A percentile compares a stretch with the other conserved stretches of the same genome.
Conservation (phyloP, 2,797 vertebrate species). For the Calcarius lapponicus region DNA sequence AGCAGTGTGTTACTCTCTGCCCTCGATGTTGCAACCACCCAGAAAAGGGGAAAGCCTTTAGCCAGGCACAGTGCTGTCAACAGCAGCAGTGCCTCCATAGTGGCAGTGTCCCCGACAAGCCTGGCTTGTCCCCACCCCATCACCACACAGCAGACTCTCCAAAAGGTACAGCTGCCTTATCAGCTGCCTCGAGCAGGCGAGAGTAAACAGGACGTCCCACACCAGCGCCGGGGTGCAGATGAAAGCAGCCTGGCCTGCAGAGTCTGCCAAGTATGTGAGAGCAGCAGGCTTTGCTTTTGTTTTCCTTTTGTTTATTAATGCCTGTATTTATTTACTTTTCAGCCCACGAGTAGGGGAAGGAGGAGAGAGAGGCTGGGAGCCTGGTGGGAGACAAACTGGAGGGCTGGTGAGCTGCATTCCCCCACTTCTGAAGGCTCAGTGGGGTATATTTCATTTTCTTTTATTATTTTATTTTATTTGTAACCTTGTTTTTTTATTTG, state of each 20-base stretch:
- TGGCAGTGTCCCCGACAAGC: not conserved
- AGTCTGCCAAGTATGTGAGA: slow-evolving; percentile 11
- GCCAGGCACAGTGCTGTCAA: fast-evolving
- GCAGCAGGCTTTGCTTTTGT: slow-evolving; percentile 53
- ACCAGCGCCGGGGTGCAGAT: not conserved
- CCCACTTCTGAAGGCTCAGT: fast-evolving
- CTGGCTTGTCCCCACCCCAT: not conserved
- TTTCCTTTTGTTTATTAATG: slow-evolving; percentile 56
- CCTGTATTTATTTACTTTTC: slow-evolving; percentile 48
- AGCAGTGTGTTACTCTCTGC: fast-evolving
- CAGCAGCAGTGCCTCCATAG: fast-evolving
- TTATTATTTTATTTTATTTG: not conserved
- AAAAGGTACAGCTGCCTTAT: slow-evolving; percentile 16
- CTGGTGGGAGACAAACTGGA: not conserved
- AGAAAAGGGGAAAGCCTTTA: not conserved
- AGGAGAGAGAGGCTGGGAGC: slow-evolving; percentile 32
- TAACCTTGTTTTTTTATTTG: not conserved
- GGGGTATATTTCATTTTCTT: not conserved
- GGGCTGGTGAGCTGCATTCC: not conserved
- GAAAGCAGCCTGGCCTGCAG: slow-evolving; percentile 10
- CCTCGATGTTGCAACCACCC: not conserved
- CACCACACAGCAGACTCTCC: not conserved
- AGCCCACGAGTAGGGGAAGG: not conserved
- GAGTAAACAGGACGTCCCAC: slow-evolving; percentile 47
- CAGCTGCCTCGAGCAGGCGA: not conserved